These are phyloP conservation scores for Lumbricus terrestris DNA, from an alignment of 2,888 invertebrate species.

Conservation along the genomic window DNA sequence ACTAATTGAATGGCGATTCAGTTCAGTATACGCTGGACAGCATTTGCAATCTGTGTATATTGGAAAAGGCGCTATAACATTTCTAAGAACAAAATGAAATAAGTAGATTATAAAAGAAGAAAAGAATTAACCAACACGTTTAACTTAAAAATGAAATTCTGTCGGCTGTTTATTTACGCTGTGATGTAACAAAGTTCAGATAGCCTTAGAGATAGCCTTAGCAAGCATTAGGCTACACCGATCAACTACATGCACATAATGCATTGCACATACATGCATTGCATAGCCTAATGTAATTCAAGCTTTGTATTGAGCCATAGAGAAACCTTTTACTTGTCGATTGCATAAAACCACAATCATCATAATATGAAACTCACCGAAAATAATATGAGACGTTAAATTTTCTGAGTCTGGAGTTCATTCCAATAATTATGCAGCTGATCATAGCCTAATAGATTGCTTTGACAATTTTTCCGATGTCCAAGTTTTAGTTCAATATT, in stretches of 20 bases:
- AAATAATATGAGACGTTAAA: background rate
- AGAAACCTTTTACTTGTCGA: background rate
- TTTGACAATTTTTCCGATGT: background rate
- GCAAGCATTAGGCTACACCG: background rate
- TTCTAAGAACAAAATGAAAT: background rate
- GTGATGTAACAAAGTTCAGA: background rate
- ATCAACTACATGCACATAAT: background rate
- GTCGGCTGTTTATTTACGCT: background rate
- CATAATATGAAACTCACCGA: background rate
- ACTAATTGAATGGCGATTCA: background rate
- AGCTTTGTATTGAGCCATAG: background rate
- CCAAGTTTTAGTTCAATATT: too few species aligned
- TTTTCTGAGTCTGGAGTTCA: background rate
- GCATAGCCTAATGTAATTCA: background rate
- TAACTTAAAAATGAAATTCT: background rate
- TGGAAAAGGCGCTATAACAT: background rate
- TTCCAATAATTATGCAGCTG: background rate
- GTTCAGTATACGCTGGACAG: background rate
- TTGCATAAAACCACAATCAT: background rate
- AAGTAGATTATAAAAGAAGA: background rate
- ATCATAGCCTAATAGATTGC: background rate
- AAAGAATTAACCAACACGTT: background rate
- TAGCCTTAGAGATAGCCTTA: background rate
- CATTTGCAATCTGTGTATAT: background rate
- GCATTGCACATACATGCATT: too few species aligned